Percentiles rank a stretch among this genome's conserved stretches.
Evolutionary conservation across 2,113 vertebrate species (phyloP).

Genomic region (Mus musculus): GRCm39 chr10:3331501-3332000

Average conservation of each 20-base stretch:
- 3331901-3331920: background rate
- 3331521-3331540: background rate
- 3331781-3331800: background rate
- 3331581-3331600: background rate
- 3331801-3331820: conserved; percentile 11
- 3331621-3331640: background rate
- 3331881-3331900: no score
- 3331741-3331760: background rate
- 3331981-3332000: background rate
- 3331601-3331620: background rate
- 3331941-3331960: accelerated
- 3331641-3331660: background rate
- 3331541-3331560: background rate
- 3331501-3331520: background rate
- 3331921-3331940: background rate
- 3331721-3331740: background rate
- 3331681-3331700: background rate
- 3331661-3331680: background rate
- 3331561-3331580: background rate
- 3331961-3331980: background rate
- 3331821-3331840: background rate
- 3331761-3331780: background rate
- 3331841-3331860: background rate
- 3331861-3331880: background rate
- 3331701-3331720: conserved; percentile 21